Conservation (phyloP, 2,797 vertebrate species). For the Pangasius mekongensis region DNA sequence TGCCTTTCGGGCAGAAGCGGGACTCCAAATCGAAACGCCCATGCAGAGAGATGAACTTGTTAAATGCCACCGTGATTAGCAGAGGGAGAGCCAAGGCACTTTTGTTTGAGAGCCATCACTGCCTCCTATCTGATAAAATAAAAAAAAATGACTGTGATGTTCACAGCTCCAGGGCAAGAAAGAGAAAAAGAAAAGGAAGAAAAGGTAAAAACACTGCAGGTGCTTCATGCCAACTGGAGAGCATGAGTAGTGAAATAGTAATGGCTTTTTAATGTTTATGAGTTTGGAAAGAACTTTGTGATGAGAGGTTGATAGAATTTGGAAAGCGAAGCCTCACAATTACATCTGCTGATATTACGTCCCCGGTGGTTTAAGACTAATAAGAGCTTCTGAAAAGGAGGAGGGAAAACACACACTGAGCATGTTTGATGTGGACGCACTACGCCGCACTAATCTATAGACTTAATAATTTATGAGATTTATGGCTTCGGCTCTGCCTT, state of each 20-base stretch:
- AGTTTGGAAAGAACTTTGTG: constrained; percentile 52
- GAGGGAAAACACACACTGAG: background rate
- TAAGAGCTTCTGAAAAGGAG: constrained; percentile 42
- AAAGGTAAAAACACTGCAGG: constrained; percentile 42
- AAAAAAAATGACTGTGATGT: constrained; percentile 32
- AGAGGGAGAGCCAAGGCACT: constrained; percentile 31
- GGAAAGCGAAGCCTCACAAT: constrained; percentile 47
- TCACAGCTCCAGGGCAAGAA: constrained; percentile 40
- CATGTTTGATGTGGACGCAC: constrained; percentile 49
- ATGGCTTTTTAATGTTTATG: constrained; percentile 59
- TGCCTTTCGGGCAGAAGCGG: constrained; percentile 55
- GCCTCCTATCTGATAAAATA: background rate
- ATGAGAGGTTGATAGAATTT: constrained; percentile 48
- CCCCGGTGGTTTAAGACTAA: constrained; percentile 53
- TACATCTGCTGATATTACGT: constrained; percentile 56
- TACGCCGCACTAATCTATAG: constrained; percentile 54
- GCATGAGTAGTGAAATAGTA: constrained; percentile 51
- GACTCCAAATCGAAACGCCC: constrained; percentile 55
- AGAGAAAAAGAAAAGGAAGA: constrained; percentile 6
- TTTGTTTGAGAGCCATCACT: constrained; percentile 36
- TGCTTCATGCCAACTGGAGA: constrained; percentile 54
- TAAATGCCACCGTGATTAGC: constrained; percentile 52
- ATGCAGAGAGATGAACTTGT: constrained; percentile 60
- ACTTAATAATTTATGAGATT: constrained; percentile 60
- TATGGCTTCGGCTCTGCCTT: constrained; percentile 49